phyloP scores from a whole-genome alignment of 2,888 invertebrate genomes.

The Catocala fraxini region DNA sequence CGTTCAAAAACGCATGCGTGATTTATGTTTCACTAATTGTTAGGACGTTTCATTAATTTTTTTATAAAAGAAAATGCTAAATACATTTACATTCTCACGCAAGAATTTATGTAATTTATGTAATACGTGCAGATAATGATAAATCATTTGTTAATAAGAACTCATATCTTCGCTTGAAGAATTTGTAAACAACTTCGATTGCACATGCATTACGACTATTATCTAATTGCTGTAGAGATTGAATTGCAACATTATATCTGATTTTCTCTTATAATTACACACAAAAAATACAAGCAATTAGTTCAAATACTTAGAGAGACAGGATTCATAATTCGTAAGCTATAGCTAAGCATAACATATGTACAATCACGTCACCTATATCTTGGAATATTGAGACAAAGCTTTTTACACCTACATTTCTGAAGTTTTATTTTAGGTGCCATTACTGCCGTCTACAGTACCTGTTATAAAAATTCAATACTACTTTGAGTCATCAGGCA shows the following conservation, averaged over 20 bases:
- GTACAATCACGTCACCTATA: too few species aligned
- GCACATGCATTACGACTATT: conserved; percentile 1
- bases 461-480: too few species aligned
- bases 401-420: too few species aligned
- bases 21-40: conserved; percentile 40
- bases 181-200: conserved; percentile 9
- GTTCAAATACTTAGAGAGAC: too few species aligned
- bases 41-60: conserved; percentile 24
- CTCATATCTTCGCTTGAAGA: conserved; percentile 9
- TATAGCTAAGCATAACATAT: too few species aligned
- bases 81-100: conserved; percentile 19
- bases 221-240: conserved; percentile 3
- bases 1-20: conserved; percentile 21
- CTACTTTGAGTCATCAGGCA: too few species aligned
- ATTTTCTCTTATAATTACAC: not conserved
- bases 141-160: conserved; percentile 5
- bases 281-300: not conserved
- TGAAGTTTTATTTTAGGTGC: too few species aligned
- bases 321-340: too few species aligned
- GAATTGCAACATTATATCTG: not conserved
- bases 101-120: conserved; percentile 27
- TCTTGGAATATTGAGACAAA: too few species aligned
- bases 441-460: too few species aligned
- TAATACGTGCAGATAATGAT: conserved; percentile 17
- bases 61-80: conserved; percentile 17